These are phyloP conservation scores for Bilobella aurantiaca DNA, from an alignment of 1,140 invertebrate genomes.

Conservation along the genomic window DNA sequence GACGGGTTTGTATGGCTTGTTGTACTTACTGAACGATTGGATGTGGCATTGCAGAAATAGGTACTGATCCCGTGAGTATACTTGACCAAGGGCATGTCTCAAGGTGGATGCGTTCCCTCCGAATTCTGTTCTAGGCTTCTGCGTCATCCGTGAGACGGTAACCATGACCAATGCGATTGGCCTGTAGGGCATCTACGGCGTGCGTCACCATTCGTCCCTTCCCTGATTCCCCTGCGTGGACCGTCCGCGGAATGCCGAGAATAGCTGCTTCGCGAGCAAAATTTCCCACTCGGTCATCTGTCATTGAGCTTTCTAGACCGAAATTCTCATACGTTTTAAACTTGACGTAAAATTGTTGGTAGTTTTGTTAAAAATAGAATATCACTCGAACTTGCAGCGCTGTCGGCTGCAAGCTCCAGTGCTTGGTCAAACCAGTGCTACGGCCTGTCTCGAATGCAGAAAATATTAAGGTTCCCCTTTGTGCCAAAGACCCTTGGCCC, in stretches of 20 bases:
- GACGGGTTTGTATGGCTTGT: background rate
- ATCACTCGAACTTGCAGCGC: no score
- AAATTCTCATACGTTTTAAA: background rate
- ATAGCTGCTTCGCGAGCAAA: constrained; percentile 41
- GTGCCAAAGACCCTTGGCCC: constrained; percentile 46
- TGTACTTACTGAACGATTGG: constrained; percentile 38
- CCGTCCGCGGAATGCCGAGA: constrained; percentile 46
- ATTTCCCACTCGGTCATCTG: constrained; percentile 34
- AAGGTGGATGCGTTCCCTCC: constrained; percentile 43
- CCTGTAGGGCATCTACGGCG: constrained; percentile 46
- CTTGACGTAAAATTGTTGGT: no score
- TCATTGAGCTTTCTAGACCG: constrained; percentile 30
- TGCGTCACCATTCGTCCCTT: constrained; percentile 41
- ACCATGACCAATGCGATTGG: constrained; percentile 52
- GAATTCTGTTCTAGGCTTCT: constrained; percentile 42
- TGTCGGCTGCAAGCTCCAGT: constrained; percentile 39
- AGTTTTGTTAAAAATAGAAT: no score
- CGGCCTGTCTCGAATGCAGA: constrained; percentile 42
- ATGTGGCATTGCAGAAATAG: constrained; percentile 35
- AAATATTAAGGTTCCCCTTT: constrained; percentile 45
- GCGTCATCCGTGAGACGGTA: constrained; percentile 47
- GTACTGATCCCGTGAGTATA: constrained; percentile 47
- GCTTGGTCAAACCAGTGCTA: constrained; percentile 39
- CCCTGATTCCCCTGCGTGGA: constrained; percentile 51
- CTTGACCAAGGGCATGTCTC: constrained; percentile 52